A percentile compares a stretch with the other conserved stretches of the same genome.
Conservation (phyloP, 1,140 invertebrate species). For the Brachionus sp. region DNA sequence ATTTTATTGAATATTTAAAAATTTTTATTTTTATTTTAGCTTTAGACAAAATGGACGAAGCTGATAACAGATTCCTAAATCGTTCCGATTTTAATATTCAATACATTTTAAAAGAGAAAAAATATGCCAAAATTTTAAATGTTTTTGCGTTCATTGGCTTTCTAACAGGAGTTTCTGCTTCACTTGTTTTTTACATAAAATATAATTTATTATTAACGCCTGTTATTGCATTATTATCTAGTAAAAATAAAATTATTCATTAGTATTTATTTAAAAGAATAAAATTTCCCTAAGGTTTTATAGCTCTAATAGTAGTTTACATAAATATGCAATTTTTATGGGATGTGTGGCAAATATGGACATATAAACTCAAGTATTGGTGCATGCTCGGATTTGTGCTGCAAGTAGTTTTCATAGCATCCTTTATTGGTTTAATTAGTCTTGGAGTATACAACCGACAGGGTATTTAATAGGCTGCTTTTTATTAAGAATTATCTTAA, state of each 20-base stretch:
- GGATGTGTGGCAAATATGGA: slow-evolving; percentile 46
- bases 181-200: slow-evolving; percentile 19
- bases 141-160: not conserved
- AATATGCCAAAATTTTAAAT: slow-evolving; percentile 2
- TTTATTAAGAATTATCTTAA: not conserved
- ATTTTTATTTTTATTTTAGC: not conserved
- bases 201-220: slow-evolving; percentile 21
- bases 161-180: not conserved
- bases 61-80: slow-evolving; percentile 23
- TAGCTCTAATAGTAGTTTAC: not conserved
- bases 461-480: not conserved
- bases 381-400: slow-evolving; percentile 1
- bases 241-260: not conserved
- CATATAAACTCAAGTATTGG: slow-evolving; percentile 43
- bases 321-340: slow-evolving; percentile 37
- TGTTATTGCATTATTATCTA: not conserved
- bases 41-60: slow-evolving; percentile 11
- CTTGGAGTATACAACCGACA: slow-evolving; percentile 10
- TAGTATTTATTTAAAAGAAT: not conserved
- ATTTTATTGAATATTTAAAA: too few species aligned
- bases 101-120: slow-evolving; percentile 28
- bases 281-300: not conserved
- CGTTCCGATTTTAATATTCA: slow-evolving; percentile 29
- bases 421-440: not conserved
- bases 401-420: not conserved